Conservation (phyloP, 2,797 vertebrate species). For the Decapterus maruadsi region DNA sequence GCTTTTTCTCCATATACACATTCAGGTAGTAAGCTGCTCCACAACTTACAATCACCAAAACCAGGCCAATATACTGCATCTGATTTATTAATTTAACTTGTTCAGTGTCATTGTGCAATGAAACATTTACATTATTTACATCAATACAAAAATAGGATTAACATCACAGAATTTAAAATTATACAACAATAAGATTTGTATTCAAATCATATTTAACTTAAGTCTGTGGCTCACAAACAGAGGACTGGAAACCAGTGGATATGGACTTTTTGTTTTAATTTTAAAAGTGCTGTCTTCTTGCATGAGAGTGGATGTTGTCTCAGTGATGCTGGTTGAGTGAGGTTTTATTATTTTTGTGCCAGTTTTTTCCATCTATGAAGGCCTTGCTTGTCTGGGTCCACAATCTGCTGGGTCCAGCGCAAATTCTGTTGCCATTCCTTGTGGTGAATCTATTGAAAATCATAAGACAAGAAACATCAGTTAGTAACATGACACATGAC, state of each 20-base stretch:
- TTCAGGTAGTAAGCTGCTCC: not conserved
- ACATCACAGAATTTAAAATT: not conserved
- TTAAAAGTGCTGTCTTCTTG: not conserved
- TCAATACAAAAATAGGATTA: not conserved
- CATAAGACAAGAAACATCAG: constrained; percentile 8
- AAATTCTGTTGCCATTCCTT: constrained; percentile 48
- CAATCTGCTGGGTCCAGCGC: constrained; percentile 13
- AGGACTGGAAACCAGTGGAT: rapidly evolving
- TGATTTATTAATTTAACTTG: constrained; percentile 21
- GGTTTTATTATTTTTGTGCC: rapidly evolving
- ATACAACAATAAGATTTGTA: not conserved
- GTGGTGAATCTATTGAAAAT: constrained; percentile 75
- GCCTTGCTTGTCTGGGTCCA: constrained; percentile 71
- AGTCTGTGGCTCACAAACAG: not conserved
- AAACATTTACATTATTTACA: constrained; percentile 41
- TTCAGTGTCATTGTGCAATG: not conserved
- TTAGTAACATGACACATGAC: not conserved
- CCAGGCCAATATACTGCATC: not conserved
- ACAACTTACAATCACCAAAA: not conserved
- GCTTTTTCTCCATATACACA: not conserved
- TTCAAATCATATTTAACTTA: not conserved
- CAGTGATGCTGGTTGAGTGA: not conserved
- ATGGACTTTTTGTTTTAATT: not conserved
- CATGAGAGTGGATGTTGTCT: not conserved
- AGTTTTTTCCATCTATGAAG: constrained; percentile 64